phyloP scores from a whole-genome alignment of 2,888 invertebrate species.

The Trypoxylon attenuatum region DNA sequence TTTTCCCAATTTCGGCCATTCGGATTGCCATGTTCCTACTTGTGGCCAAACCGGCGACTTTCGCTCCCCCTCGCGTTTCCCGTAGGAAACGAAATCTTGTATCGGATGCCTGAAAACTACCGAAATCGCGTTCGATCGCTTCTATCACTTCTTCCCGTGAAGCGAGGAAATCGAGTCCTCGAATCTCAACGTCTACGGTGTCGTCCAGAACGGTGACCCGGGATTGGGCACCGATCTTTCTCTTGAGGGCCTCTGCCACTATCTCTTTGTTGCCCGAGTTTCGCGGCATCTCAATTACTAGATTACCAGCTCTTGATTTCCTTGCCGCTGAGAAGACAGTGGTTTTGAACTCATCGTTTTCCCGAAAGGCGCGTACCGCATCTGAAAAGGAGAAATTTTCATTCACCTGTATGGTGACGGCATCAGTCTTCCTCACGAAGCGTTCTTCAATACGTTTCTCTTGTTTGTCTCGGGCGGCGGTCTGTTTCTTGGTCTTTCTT shows the following conservation, averaged over 20 bases:
- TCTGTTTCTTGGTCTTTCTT: no score
- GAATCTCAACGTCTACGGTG: background rate
- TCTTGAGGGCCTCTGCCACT: background rate
- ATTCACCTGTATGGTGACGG: no score
- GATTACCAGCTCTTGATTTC: background rate
- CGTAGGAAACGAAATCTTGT: background rate
- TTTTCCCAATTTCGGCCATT: background rate
- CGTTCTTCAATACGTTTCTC: no score
- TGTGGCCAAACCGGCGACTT: background rate
- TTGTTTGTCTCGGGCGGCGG: no score
- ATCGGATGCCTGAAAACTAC: background rate
- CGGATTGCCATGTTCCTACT: background rate
- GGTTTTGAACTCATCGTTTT: no score
- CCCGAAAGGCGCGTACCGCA: no score
- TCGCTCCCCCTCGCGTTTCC: background rate
- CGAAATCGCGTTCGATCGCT: background rate
- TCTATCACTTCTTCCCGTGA: background rate
- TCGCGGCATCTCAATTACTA: background rate
- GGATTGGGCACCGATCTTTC: background rate
- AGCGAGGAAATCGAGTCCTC: background rate
- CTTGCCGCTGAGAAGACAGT: no score
- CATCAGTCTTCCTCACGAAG: no score
- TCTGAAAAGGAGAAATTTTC: no score
- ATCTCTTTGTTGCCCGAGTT: background rate
- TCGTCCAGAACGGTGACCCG: background rate